Evolutionary conservation across 2,888 invertebrate species (phyloP).

Genomic region (Lasioglossum lativentre): DNA sequence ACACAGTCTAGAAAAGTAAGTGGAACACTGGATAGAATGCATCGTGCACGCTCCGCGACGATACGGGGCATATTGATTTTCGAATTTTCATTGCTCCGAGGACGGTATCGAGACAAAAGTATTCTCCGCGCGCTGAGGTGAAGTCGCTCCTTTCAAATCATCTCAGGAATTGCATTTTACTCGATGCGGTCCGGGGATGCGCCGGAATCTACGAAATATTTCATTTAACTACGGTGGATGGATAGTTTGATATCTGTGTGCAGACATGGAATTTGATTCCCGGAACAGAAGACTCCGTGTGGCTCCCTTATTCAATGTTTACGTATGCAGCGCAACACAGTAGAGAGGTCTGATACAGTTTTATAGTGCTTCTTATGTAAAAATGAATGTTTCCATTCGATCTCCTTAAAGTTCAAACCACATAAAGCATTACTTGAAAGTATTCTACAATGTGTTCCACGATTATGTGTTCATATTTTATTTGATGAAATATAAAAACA

Average conservation of each 20-base stretch:
- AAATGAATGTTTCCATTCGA: background rate
- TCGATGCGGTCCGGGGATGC: slow-evolving; percentile 21
- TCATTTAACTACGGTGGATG: slow-evolving; percentile 45
- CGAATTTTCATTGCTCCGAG: slow-evolving; percentile 69
- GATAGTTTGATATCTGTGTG: background rate
- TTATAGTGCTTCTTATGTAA: background rate
- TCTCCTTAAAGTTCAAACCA: background rate
- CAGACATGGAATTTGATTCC: background rate
- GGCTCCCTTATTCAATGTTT: background rate
- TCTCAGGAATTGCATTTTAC: slow-evolving; percentile 20
- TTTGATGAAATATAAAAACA: too few species aligned
- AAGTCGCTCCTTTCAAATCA: slow-evolving; percentile 60
- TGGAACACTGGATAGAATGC: slow-evolving; percentile 50
- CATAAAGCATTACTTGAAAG: background rate
- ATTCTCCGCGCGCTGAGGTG: slow-evolving; percentile 53
- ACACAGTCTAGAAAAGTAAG: slow-evolving; percentile 51
- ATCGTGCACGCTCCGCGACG: slow-evolving; percentile 59
- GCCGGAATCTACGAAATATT: slow-evolving; percentile 47
- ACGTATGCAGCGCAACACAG: background rate
- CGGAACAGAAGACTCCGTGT: background rate
- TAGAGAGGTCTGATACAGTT: background rate
- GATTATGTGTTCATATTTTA: background rate
- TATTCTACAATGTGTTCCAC: background rate
- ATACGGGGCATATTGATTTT: slow-evolving; percentile 68
- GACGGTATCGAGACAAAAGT: slow-evolving; percentile 63